These are phyloP conservation scores for Cairina moschata DNA, from an alignment of 2,113 vertebrate species.

Conservation along the genomic window DNA sequence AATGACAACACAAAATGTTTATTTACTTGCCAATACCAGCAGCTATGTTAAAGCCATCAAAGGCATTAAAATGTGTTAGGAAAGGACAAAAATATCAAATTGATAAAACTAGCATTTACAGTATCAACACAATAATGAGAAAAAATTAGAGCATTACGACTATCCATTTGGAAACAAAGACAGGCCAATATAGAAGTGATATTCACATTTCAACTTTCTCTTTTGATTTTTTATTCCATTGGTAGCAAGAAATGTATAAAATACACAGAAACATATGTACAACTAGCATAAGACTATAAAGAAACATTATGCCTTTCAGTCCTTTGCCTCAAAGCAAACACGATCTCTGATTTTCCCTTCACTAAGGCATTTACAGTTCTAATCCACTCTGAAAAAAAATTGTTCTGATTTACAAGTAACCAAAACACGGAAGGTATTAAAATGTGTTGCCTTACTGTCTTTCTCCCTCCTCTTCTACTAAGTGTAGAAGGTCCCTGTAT, in stretches of 20 bases:
- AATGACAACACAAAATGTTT: neutral
- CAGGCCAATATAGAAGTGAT: neutral
- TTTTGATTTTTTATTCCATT: neutral
- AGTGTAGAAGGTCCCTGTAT: neutral
- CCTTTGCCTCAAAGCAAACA: neutral
- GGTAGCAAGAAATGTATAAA: neutral
- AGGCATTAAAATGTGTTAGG: neutral
- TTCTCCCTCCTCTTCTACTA: neutral
- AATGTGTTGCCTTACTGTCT: neutral
- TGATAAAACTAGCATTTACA: neutral
- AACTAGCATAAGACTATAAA: neutral
- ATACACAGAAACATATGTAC: neutral
- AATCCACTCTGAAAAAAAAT: neutral
- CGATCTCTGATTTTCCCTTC: neutral
- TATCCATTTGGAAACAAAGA: neutral
- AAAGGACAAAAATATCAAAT: neutral
- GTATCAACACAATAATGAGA: neutral
- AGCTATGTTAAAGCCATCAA: neutral
- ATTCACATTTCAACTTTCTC: neutral
- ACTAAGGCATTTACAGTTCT: neutral
- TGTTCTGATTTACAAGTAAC: neutral
- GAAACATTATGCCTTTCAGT: neutral
- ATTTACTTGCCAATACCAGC: neutral
- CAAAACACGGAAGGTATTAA: neutral
- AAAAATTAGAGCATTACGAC: neutral